Percentiles rank a stretch among this genome's conserved stretches.
Conservation (phyloP, 2,113 vertebrate genomes). For the Xiphophorus hellerii region DNA sequence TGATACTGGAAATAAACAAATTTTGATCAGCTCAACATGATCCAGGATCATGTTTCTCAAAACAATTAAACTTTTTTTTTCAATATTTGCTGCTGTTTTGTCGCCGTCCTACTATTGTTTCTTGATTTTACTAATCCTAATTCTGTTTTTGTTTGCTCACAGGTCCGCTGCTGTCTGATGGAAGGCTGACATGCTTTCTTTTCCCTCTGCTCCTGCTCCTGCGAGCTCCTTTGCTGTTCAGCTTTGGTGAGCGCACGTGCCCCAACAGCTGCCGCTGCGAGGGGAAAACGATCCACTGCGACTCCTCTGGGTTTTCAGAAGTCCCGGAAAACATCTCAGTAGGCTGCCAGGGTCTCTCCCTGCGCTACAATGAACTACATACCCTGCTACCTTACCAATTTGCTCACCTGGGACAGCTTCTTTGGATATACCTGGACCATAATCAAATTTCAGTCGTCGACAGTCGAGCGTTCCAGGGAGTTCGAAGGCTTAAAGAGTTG, state of each 20-base stretch:
- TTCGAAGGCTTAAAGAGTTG: constrained; percentile 95
- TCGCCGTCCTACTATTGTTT: not conserved
- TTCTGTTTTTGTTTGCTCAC: constrained; percentile 19
- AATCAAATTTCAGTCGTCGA: constrained; percentile 94
- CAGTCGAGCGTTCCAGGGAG: constrained; percentile 93
- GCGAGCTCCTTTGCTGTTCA: constrained; percentile 80
- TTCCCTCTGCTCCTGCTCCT: constrained; percentile 83
- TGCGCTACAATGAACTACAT: constrained; percentile 96
- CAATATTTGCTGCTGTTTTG: not conserved
- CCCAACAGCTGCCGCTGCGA: constrained; percentile 94
- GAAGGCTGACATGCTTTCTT: constrained; percentile 81
- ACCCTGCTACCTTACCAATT: constrained; percentile 94
- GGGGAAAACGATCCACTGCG: constrained; percentile 98
- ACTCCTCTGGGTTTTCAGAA: constrained; percentile 91
- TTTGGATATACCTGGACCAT: constrained; percentile 99
- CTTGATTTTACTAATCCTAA: not conserved
- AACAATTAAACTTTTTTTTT: not conserved
- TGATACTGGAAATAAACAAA: too few relatives aligned
- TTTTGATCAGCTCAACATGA: too few relatives aligned
- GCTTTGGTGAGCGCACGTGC: constrained; percentile 91
- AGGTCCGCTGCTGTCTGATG: constrained; percentile 75
- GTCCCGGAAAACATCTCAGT: constrained; percentile 96
- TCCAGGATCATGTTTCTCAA: not conserved
- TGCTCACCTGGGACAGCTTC: constrained; percentile 94
- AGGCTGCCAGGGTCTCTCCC: constrained; percentile 93